Evolutionary conservation across 2,888 invertebrate species (phyloP).

Genomic region (Temnothorax rugatulus): DNA sequence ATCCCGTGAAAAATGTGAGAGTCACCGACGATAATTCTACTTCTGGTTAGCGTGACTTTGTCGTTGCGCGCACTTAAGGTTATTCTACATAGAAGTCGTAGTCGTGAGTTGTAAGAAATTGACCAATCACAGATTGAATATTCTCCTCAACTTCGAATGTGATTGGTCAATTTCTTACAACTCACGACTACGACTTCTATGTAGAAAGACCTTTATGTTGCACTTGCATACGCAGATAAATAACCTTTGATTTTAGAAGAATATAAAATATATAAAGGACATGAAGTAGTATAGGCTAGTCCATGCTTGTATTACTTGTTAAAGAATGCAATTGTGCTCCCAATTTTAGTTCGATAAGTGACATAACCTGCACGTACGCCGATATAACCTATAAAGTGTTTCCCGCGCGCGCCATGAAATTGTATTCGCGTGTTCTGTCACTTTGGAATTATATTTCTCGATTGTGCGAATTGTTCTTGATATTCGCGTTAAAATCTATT

Average conservation of each 20-base stretch:
- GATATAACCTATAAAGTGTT: neutral
- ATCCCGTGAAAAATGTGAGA: constrained; percentile 64
- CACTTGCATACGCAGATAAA: neutral
- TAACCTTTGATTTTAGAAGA: neutral
- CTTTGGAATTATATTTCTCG: neutral
- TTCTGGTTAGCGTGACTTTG: neutral
- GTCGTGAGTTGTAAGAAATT: no score
- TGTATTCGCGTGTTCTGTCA: neutral
- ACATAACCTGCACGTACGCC: neutral
- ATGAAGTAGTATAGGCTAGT: neutral
- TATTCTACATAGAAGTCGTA: no score
- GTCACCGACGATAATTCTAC: neutral
- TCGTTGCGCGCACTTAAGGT: neutral
- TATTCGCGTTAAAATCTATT: neutral
- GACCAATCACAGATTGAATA: no score
- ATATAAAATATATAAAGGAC: neutral
- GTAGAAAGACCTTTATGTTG: no score
- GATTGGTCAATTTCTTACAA: no score
- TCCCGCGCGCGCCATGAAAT: neutral
- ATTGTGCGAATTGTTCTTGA: neutral
- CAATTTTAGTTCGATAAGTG: neutral
- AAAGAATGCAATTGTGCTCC: neutral
- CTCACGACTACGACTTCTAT: no score
- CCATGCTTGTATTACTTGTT: neutral
- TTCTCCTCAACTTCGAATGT: no score